Base-by-base conservation (phyloP, 2,888 invertebrate genomes). In the Andrena haemorrhoa region DNA sequence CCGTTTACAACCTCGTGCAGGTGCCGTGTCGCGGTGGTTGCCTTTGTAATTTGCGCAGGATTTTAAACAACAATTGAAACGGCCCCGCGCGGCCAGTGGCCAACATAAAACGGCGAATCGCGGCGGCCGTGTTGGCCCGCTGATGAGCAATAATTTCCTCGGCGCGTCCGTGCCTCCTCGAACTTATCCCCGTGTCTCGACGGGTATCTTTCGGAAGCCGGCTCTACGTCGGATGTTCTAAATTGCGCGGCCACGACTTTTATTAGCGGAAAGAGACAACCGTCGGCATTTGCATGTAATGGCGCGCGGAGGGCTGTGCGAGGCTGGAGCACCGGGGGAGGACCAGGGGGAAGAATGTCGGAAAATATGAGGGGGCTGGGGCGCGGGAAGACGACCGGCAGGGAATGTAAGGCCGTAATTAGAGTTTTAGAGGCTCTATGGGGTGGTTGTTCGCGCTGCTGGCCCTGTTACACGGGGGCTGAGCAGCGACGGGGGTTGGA, bases 231-330 rank as follows among this genome's bases (percentile, higher is more conserved):
- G 88, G 90, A 89, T 89, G 89, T 89, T 89, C 90, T 89, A 90
- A 89, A 90, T 87, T 88, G 88, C 89, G 82, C 79, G 78, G 89
- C 87, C 88, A 88, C 90, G 91, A 88, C 91, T 92, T 93, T 93
- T 93, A 93, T 93, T 93, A 92, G 88, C 87, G 90, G 90, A 91
- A 91, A 92, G 90, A 89, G 90, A 91, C 89, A 89, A 79, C 84
- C 86, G 91, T 20, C 89, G 91, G 92, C 92, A 92, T 92, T 92
- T 92, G 92, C 93, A 92, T 92, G 92, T 91, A 92, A 92, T 90
- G 91, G 91, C 82, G 86, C 63, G 41, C 31, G 75, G 75, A 86
- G 80, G 89, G 89, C 73, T 76, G 70, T 72, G 71, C 31, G 47
- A 68, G 66, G 58, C 66, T 82, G 85, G 80, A 66, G 82, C 60